These are phyloP conservation scores for Phalacrocorax aristotelis DNA, from an alignment of 2,113 vertebrate genomes.

Conservation along the genomic window DNA sequence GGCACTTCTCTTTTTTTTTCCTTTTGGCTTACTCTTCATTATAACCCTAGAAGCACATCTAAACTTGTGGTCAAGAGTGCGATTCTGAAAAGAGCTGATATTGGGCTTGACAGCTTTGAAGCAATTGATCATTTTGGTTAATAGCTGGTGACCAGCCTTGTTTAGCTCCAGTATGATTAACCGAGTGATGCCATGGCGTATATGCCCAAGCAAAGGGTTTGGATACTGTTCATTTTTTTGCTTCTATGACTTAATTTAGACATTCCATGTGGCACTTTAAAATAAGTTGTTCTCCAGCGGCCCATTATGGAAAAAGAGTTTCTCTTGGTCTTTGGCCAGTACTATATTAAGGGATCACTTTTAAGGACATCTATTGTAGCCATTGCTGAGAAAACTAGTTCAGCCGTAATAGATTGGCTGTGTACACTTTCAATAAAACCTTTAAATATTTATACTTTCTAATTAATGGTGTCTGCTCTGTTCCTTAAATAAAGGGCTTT, in stretches of 20 bases:
- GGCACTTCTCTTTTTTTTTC: neutral
- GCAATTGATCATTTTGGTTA: neutral
- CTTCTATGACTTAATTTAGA: neutral
- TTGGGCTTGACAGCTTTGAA: neutral
- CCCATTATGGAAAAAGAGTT: neutral
- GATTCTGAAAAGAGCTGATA: neutral
- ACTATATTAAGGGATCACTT: neutral
- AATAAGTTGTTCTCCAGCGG: neutral
- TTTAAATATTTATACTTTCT: conserved; percentile 38
- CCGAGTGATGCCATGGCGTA: neutral
- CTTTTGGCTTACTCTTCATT: neutral
- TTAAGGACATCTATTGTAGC: neutral
- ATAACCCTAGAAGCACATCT: neutral
- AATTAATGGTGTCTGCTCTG: conserved; percentile 1
- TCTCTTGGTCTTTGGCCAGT: neutral
- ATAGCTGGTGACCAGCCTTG: neutral
- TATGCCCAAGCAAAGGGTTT: neutral
- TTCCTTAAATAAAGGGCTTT: conserved; percentile 33
- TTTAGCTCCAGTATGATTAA: neutral
- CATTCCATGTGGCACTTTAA: neutral
- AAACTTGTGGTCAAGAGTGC: neutral
- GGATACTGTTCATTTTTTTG: neutral
- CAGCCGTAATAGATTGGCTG: neutral
- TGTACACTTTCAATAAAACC: neutral
- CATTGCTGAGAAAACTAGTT: neutral